A percentile compares a stretch with the other conserved stretches of the same genome.
phyloP scores from a whole-genome alignment of 2,797 vertebrate species.

The Eremophila alpestris region DNA sequence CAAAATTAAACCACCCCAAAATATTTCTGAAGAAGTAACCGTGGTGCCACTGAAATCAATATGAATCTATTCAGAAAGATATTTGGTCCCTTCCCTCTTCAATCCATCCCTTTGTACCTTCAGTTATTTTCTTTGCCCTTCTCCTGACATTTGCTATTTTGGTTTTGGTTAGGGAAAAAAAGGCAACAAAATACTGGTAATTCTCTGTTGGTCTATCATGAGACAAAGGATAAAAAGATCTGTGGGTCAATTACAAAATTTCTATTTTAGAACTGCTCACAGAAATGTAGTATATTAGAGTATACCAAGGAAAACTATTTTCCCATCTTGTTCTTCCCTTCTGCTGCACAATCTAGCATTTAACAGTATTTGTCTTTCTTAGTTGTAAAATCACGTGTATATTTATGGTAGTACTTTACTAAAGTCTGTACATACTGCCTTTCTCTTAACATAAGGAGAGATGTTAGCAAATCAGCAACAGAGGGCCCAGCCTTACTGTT shows the following conservation, averaged over 20 bases:
- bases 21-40: conserved; percentile 32
- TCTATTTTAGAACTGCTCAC: background rate
- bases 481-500: conserved; percentile 19
- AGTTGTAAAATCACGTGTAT: background rate
- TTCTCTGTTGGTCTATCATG: background rate
- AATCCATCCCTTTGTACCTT: background rate
- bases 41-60: background rate
- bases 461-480: conserved; percentile 35
- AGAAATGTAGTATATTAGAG: background rate
- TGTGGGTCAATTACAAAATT: background rate
- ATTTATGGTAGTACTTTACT: conserved; percentile 37
- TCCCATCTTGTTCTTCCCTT: background rate
- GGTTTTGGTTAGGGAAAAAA: background rate
- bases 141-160: conserved; percentile 42
- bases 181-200: conserved; percentile 7
- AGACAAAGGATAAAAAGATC: background rate
- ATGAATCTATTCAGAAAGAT: background rate
- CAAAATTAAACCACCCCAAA: conserved; percentile 40
- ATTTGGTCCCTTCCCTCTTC: background rate
- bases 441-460: conserved; percentile 20
- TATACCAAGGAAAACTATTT: background rate
- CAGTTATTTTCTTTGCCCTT: conserved; percentile 24
- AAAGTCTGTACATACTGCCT: background rate
- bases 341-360: background rate
- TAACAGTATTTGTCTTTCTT: background rate